Evolutionary conservation across 2,797 vertebrate genomes (phyloP).

Genomic region (Tenualosa thibaudeaui): DNA sequence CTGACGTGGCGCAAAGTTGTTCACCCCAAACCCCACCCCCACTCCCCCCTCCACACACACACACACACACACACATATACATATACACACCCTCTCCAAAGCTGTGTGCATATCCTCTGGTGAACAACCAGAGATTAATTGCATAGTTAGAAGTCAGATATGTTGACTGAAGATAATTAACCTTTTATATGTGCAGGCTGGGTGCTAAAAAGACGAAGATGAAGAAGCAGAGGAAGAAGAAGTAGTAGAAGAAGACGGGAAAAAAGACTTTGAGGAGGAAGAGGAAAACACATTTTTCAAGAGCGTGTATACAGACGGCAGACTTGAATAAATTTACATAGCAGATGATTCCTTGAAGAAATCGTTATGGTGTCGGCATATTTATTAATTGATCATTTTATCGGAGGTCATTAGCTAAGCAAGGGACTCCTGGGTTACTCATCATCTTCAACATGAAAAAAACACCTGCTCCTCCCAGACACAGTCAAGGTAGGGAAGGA

Average conservation of each 20-base stretch:
- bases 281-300: constrained; percentile 31
- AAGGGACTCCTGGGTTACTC: background rate
- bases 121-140: constrained; percentile 47
- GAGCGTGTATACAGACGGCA: constrained; percentile 35
- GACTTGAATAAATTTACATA: constrained; percentile 10
- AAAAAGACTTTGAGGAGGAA: background rate
- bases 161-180: constrained; percentile 55
- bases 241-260: too few relatives aligned
- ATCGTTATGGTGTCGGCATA: constrained; percentile 22
- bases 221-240: background rate
- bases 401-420: background rate
- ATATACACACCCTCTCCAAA: background rate
- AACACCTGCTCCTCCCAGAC: background rate
- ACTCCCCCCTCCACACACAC: background rate
- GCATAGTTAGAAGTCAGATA: constrained; percentile 50
- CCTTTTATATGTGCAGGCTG: constrained; percentile 48
- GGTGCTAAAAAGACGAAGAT: background rate
- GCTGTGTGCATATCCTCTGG: constrained; percentile 24
- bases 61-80: background rate
- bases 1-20: background rate
- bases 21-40: too few relatives aligned
- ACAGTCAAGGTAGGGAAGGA: background rate
- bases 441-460: background rate
- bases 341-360: constrained; percentile 28
- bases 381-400: constrained; percentile 27